Percentiles rank a stretch among this genome's conserved stretches.
These are phyloP conservation scores for Bathynomus jamesi DNA, from an alignment of 1,140 invertebrate genomes.

Conservation along the genomic window DNA sequence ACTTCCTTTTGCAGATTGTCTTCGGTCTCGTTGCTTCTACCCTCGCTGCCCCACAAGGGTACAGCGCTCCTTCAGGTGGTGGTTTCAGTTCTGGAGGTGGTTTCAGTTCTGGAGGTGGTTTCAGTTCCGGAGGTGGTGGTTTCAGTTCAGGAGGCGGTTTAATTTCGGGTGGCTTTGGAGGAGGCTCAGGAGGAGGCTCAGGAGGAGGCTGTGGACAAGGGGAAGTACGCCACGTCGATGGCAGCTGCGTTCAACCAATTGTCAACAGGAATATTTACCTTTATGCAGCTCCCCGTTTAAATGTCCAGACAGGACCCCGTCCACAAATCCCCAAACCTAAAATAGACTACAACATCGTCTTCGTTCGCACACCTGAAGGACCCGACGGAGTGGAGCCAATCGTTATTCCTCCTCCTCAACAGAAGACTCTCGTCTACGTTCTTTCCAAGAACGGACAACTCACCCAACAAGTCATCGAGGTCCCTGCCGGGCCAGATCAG, in stretches of 20 bases:
- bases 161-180: neutral
- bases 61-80: neutral
- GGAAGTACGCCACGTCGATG: constrained; percentile 25
- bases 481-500: neutral
- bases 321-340: constrained; percentile 19
- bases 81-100: neutral
- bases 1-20: neutral
- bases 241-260: constrained; percentile 24
- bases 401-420: constrained; percentile 28
- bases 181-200: neutral
- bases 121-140: neutral
- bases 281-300: constrained; percentile 16
- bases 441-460: constrained; percentile 26
- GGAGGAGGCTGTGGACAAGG: constrained; percentile 18
- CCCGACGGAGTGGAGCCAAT: constrained; percentile 5
- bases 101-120: neutral
- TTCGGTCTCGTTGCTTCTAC: neutral
- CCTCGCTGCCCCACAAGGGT: neutral
- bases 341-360: constrained; percentile 31
- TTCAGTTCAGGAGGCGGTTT: neutral
- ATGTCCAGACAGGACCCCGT: constrained; percentile 3
- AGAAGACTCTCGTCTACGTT: constrained; percentile 32
- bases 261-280: constrained; percentile 25
- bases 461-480: constrained; percentile 20
- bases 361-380: constrained; percentile 28